phyloP scores from a whole-genome alignment of 2,797 vertebrate genomes.

The Rhinoraja longicauda region DNA sequence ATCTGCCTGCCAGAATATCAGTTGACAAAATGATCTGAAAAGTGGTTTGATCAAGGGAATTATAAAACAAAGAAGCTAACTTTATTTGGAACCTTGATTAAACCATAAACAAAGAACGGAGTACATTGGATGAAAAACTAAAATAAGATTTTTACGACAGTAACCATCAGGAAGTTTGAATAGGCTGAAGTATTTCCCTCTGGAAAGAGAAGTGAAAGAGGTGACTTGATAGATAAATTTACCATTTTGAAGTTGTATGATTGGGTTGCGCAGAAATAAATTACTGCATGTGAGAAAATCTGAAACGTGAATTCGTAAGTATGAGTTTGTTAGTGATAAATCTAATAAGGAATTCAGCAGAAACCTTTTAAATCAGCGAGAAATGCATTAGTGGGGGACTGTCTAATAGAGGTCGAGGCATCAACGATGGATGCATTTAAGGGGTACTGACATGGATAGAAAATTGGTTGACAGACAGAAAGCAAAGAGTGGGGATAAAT shows the following conservation, averaged over 20 bases:
- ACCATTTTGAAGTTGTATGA: not conserved
- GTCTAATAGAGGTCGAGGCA: not conserved
- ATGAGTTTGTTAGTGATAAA: not conserved
- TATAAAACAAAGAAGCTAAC: not conserved
- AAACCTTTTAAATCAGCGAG: not conserved
- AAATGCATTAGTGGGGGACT: not conserved
- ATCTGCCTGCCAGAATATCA: too few species aligned
- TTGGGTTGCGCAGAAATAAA: not conserved
- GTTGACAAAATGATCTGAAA: not conserved
- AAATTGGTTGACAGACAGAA: too few species aligned
- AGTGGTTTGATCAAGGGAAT: not conserved
- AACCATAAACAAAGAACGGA: not conserved
- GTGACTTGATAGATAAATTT: not conserved
- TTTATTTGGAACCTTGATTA: not conserved
- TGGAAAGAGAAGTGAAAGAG: not conserved
- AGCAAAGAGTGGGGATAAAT: too few species aligned
- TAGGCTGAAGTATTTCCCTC: not conserved
- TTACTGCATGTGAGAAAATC: not conserved
- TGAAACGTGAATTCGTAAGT: not conserved
- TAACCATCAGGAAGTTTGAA: not conserved
- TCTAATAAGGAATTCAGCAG: not conserved
- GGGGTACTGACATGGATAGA: too few species aligned
- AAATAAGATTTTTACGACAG: not conserved
- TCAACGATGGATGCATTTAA: not conserved
- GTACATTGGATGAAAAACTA: not conserved